Evolutionary conservation across 1,140 invertebrate genomes (phyloP), one percentile per base, ranked within the genome.

Genomic region (Trichonephila clavipes): DNA sequence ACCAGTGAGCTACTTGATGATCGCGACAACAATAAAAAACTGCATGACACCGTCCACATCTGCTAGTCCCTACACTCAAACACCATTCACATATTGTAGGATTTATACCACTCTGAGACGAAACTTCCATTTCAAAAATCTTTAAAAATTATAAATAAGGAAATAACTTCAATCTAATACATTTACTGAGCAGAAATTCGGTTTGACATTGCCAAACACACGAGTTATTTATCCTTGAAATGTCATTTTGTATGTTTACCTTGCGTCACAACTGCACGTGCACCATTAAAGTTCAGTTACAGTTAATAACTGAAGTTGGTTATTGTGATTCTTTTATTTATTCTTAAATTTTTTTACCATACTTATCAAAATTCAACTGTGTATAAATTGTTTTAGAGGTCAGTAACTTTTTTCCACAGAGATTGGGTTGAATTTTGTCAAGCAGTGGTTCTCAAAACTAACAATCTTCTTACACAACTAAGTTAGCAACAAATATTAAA

Each of bases 1-100:
- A 97, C 98, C 98, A 98, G 95, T 98, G 97, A 93, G 96, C 95
- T 90, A 96, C 97, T 96, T 98, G 98, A 95, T 98, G 98, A 94
- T 97, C 97, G 95, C 97, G 97, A 77, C 97, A 97, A 95, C 98
- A 98, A 96, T 98, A 98, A 96, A 97, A 97, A 93, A 97, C 96
- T 93, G 95, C 96, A 95, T 97, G 97, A 96, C 98, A 98, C 92
- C 97, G 96, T 94, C 97, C 97, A 96, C 98, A 98, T 94, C 97
- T 96, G 64, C 97, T 96, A 94, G 98, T 97, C 94, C 97, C 96
- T 93, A 95, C 96, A 69, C 96, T 96, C 94, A 97, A 97, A 96
- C 98, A 98, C 95, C 97, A 96, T 95, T 96, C 97, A 96, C 97
- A 97, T 62, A 87, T 77, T n/a, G 64, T 10, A 3, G 64, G 59